Conservation (phyloP, 2,797 vertebrate genomes). For the Crossoptilon crossoptilon region DNA sequence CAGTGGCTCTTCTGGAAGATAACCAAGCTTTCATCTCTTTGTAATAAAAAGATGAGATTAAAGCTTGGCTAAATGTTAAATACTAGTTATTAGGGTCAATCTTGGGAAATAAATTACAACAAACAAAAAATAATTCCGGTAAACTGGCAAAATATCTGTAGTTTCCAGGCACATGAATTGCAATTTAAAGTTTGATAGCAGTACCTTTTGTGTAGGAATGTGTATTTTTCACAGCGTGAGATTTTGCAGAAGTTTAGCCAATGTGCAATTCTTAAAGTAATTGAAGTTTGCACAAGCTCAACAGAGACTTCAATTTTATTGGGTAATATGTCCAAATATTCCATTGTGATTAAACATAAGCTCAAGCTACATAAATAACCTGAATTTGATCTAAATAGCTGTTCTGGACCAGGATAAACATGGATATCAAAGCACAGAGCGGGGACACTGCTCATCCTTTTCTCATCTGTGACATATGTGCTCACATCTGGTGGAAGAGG, state of each 20-base stretch:
- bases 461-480: not conserved
- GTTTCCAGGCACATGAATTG: not conserved
- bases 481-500: not conserved
- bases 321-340: not conserved
- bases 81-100: not conserved
- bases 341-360: not conserved
- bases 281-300: not conserved
- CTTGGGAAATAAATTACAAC: not conserved
- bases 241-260: not conserved
- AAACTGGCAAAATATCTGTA: not conserved
- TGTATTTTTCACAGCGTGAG: not conserved
- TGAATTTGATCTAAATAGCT: not conserved
- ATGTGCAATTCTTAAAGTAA: not conserved
- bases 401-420: not conserved
- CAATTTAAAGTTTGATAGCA: not conserved
- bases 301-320: not conserved
- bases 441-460: not conserved
- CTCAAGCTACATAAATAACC: not conserved
- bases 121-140: not conserved
- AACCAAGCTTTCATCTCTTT: slow-evolving; percentile 13
- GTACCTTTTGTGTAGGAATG: not conserved
- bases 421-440: not conserved
- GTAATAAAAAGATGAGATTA: not conserved
- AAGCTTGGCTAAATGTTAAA: not conserved
- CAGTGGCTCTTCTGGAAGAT: not conserved